Conservation (phyloP, 37 sponge, comb jelly and placozoan species). For the Tethya wilhelma region DNA sequence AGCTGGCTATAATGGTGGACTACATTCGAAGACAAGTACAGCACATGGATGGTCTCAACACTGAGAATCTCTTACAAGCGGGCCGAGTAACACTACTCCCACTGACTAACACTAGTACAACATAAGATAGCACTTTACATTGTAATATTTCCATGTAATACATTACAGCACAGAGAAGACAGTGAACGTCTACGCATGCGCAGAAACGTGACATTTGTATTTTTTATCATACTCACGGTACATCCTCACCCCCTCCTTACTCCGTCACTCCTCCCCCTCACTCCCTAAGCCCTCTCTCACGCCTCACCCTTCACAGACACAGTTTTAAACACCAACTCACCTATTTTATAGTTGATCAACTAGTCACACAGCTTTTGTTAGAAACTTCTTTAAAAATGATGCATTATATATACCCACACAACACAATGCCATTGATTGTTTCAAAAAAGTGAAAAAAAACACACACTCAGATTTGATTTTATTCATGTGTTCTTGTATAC, state of each 20-base stretch:
- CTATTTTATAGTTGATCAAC: no score
- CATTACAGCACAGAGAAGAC: no score
- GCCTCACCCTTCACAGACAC: no score
- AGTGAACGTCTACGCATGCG: no score
- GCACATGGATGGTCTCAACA: slow-evolving; percentile 44
- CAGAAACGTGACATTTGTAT: no score
- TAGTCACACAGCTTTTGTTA: not conserved
- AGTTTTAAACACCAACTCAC: no score
- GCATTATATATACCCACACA: not conserved
- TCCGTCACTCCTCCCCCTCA: no score
- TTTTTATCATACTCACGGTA: no score
- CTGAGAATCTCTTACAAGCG: slow-evolving; percentile 6
- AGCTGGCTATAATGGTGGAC: slow-evolving; percentile 55
- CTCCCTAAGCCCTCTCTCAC: no score
- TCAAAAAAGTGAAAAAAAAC: not conserved
- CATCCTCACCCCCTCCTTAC: no score
- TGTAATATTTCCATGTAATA: no score
- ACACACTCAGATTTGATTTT: not conserved
- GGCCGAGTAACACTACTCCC: slow-evolving; percentile 25
- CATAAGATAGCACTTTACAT: not conserved
- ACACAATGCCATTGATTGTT: not conserved
- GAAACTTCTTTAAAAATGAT: not conserved
- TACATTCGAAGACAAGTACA: slow-evolving; percentile 71
- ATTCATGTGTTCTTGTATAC: not conserved
- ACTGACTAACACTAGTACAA: not conserved